Conservation (phyloP, 2,888 invertebrate species). For the Timema cristinae region DNA sequence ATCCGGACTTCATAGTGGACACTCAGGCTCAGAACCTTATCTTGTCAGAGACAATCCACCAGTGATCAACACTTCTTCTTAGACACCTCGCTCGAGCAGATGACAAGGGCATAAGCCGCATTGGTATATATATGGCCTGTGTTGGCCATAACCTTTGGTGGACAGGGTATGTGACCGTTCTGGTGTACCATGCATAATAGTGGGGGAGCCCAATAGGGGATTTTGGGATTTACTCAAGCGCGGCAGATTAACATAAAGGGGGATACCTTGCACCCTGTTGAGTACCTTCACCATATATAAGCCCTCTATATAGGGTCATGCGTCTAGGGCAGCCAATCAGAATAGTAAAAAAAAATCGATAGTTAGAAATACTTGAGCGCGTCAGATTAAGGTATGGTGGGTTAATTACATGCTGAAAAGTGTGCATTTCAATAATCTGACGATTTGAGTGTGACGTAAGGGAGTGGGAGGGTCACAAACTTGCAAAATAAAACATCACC, state of each 20-base stretch:
- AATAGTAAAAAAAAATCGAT: neutral
- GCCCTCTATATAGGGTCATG: neutral
- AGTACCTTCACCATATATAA: neutral
- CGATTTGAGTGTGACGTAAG: neutral
- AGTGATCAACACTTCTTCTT: too few species aligned
- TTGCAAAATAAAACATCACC: neutral
- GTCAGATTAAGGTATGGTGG: neutral
- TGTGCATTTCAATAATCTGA: too few species aligned
- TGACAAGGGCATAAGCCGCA: too few species aligned
- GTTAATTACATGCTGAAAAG: conserved; percentile 1
- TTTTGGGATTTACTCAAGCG: neutral
- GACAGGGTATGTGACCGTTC: too few species aligned
- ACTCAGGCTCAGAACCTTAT: too few species aligned
- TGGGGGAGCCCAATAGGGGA: neutral
- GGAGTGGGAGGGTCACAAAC: neutral
- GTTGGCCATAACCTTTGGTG: too few species aligned
- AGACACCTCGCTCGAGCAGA: too few species aligned
- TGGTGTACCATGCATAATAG: too few species aligned
- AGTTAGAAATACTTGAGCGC: neutral
- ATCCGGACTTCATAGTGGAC: too few species aligned
- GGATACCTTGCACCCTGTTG: neutral
- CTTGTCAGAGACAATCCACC: too few species aligned
- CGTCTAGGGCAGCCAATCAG: conserved; percentile 1
- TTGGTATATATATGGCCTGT: too few species aligned
- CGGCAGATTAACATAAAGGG: neutral